phyloP scores from a whole-genome alignment of 2,797 vertebrate genomes.

The Helostoma temminkii region DNA sequence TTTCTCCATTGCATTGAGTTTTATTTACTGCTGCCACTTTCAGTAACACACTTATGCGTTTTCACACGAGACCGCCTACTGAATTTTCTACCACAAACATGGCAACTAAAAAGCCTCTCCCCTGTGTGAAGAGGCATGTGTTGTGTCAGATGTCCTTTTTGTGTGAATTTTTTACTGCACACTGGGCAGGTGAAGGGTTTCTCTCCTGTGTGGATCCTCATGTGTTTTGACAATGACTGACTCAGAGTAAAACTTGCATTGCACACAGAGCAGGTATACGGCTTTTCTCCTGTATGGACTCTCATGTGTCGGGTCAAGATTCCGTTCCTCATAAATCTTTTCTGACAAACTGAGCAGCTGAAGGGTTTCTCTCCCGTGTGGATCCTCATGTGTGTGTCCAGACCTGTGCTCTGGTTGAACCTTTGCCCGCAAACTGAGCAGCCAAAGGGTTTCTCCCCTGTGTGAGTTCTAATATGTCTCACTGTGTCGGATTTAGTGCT shows the following conservation, averaged over 20 bases:
- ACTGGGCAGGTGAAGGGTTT: conserved; percentile 26
- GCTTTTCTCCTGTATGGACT: conserved; percentile 31
- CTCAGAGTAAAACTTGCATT: conserved; percentile 9
- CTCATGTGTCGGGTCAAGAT: conserved; percentile 27
- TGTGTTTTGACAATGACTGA: conserved; percentile 19
- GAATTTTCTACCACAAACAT: conserved; percentile 16
- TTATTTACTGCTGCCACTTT: neutral
- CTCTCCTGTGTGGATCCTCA: conserved; percentile 33
- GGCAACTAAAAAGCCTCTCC: conserved; percentile 15
- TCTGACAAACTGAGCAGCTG: conserved; percentile 5
- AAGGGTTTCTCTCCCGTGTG: conserved; percentile 29
- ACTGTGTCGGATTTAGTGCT: neutral
- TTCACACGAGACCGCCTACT: conserved; percentile 5
- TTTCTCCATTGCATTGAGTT: neutral
- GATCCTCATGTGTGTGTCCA: conserved; percentile 14
- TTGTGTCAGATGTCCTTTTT: conserved; percentile 31
- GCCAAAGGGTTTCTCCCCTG: conserved; percentile 20
- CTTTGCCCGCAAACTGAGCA: conserved; percentile 20
- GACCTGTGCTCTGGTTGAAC: conserved; percentile 8
- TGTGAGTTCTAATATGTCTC: conserved; percentile 18
- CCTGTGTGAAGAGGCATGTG: conserved; percentile 35
- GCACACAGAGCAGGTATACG: conserved; percentile 23
- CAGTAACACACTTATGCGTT: conserved; percentile 1
- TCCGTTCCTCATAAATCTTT: conserved; percentile 3
- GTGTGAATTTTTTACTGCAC: conserved; percentile 11